Evolutionary conservation across 1,140 invertebrate species (phyloP), one percentile per base, ranked within the genome.

Genomic region (Rhyacophila brunnea): DNA sequence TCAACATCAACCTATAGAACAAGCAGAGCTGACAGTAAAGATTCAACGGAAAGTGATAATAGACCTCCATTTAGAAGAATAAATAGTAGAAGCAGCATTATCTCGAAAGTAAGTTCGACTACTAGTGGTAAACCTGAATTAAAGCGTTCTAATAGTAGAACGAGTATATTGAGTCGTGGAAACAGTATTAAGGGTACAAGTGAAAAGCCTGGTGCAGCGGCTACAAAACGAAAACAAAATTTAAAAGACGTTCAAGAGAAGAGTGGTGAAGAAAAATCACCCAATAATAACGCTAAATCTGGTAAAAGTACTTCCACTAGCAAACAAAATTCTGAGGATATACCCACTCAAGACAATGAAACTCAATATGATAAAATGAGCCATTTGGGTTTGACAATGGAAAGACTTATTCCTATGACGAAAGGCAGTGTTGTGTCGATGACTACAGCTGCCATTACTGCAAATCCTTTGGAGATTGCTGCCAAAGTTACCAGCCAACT

Each of bases 391-490:
- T 74, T 74, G 67, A 53, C 65, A 2, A 73, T 74, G 60, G 73
- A 75, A 18, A 76, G 73, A 48, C 58, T 78, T 18, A 72, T 80
- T 20, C 72, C 78, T 42, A 50, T 80, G 18, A 80, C 76, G 4
- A 79, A 78, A 62, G 74, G 72, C 59, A 79, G 71, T 63, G 66
- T 80, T 35, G 70, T 81, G 23, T 81, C 79, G 15, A 81, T 81
- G 79, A 80, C 79, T 5, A 80, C 79, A 6, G 79, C 79, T 4
- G 78, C 78, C 20, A 80, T 80, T 23, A 78, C 79, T 32, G 72
- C 78, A 7, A 77, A 79, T 42, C 80, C 77, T 15, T 67, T 79
- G 58, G 75, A 79, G 67, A 74, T 79, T 14, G 78, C 79, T 2
- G 70, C 74, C 18, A 78, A 70, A 38, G 75, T 80, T 10, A 80